Conservation (phyloP, 2,113 vertebrate genomes). For the Murina feae region DNA sequence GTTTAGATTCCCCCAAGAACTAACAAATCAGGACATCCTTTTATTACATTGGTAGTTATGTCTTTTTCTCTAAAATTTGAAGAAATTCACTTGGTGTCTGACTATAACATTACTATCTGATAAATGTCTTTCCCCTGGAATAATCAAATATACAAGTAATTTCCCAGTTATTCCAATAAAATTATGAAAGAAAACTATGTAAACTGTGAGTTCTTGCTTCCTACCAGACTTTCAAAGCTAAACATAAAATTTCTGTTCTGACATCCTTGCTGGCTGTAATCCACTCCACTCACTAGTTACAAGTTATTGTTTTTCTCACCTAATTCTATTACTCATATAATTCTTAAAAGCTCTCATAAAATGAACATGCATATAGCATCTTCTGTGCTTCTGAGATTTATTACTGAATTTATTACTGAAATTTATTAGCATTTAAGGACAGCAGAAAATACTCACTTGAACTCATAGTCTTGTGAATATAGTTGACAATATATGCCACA, state of each 20-base stretch:
- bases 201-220: not conserved
- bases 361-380: not conserved
- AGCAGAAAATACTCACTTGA: not conserved
- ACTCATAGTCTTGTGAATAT: not conserved
- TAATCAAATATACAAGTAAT: not conserved
- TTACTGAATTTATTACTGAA: not conserved
- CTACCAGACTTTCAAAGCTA: not conserved
- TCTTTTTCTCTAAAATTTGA: conserved; percentile 26
- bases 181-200: not conserved
- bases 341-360: not conserved
- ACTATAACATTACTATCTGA: not conserved
- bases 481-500: not conserved
- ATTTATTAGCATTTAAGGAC: not conserved
- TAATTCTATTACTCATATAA: not conserved
- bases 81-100: not conserved
- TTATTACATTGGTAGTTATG: not conserved
- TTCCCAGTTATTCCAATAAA: not conserved
- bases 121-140: not conserved
- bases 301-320: not conserved
- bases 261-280: not conserved
- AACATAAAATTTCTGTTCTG: not conserved
- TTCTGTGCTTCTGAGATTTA: not conserved
- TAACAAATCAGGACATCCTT: not conserved
- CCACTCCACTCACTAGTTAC: not conserved
- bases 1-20: conserved; percentile 1